These are phyloP conservation scores for Nerophis ophidion DNA, from an alignment of 2,113 vertebrate genomes.

Conservation along the genomic window DNA sequence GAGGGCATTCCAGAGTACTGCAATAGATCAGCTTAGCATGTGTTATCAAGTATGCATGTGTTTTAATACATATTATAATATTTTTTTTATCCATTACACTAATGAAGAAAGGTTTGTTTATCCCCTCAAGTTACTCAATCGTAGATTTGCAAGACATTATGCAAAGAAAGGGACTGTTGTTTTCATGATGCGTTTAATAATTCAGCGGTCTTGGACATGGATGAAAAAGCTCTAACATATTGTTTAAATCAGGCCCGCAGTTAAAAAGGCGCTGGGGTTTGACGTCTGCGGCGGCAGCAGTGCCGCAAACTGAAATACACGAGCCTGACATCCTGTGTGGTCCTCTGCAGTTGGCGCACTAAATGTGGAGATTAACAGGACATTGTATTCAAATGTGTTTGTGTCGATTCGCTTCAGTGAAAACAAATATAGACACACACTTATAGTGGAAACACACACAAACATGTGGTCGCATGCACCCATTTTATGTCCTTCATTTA, in stretches of 20 bases:
- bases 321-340: conserved; percentile 58
- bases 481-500: conserved; percentile 61
- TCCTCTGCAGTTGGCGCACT: conserved; percentile 36
- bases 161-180: conserved; percentile 47
- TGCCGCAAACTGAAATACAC: conserved; percentile 47
- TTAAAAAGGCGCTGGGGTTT: conserved; percentile 59
- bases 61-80: conserved; percentile 16
- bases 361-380: conserved; percentile 48
- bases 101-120: conserved; percentile 54
- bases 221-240: conserved; percentile 62
- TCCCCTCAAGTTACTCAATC: conserved; percentile 30
- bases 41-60: too few species aligned
- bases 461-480: conserved; percentile 55
- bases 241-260: conserved; percentile 68
- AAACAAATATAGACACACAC: conserved; percentile 33
- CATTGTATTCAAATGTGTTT: conserved; percentile 50
- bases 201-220: conserved; percentile 60
- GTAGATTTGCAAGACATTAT: conserved; percentile 41
- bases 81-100: conserved; percentile 41
- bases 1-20: too few species aligned
- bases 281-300: conserved; percentile 54
- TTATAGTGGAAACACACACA: conserved; percentile 31
- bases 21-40: too few species aligned
- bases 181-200: conserved; percentile 66
- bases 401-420: conserved; percentile 53